Base-by-base conservation (phyloP, 2,797 vertebrate species). In the Sparidentex hasta region DNA sequence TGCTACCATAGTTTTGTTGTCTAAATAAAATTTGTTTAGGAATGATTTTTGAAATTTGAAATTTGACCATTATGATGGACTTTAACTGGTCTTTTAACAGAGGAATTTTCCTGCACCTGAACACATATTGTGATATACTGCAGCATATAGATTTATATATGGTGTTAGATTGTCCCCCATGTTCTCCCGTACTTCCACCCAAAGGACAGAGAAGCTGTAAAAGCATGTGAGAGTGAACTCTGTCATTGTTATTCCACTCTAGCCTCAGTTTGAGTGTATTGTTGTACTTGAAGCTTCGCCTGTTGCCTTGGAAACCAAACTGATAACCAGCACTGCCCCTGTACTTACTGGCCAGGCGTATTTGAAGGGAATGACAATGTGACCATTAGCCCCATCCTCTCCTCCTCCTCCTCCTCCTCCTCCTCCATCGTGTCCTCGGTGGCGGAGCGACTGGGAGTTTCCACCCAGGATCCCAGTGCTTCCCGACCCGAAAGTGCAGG, bases 291-390 rank as follows among this genome's bases (percentile, higher is more conserved):
- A 92, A 90, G 90, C 88, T 84, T 80, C 82, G 84, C 57, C 81
- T 81, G 92, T 93, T 94, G 48, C 93, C 92, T 83, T 93, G 92
- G 92, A 81, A 92, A 94, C 89, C 81, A 84, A 78, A 87, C 59
- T 79, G 85, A 89, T 84, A 90, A 85, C 87, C 77, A 82, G 71
- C 84, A 80, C 80, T 84, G 67, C 74, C 82, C 77, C 77, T 78
- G 78, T 90, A 94, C 96, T 96, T 90, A 97, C 96, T 56, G 96
- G 96, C 96, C 96, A 97, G 76, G 96, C 94, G 52, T 95, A 96
- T 86, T 94, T 94, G 86, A 96, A 96, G 44, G 95, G 95, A 85
- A 97, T 95, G 86, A 90, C 80, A 87, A 96, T 94, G 67, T 92
- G 90, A 67, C 94, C 94, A 41, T 83, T 92, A 69, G 78, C 71